phyloP scores from a whole-genome alignment of 2,113 vertebrate genomes.

The Argyrosomus japonicus region DNA sequence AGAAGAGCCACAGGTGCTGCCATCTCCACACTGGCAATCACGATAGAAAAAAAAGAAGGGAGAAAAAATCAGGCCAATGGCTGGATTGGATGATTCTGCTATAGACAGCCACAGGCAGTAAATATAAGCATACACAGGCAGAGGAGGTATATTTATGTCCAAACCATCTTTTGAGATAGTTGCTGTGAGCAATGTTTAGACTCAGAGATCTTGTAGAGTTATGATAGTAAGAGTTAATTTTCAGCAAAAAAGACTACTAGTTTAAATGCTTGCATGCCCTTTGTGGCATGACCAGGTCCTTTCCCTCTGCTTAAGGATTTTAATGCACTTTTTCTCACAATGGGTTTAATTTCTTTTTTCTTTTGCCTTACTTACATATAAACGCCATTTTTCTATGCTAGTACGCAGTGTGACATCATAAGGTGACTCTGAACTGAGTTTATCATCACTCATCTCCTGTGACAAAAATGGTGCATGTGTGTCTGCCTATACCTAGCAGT shows the following conservation, averaged over 20 bases:
- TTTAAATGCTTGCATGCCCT: not conserved
- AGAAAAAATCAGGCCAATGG: not conserved
- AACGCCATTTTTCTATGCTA: not conserved
- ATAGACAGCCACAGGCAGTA: not conserved
- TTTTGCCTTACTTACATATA: not conserved
- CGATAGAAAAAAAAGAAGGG: not conserved
- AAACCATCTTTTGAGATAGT: not conserved
- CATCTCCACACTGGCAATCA: conserved; percentile 35
- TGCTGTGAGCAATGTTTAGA: not conserved
- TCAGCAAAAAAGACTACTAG: not conserved
- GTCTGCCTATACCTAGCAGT: not conserved
- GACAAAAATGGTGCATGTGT: not conserved
- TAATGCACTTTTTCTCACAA: not conserved
- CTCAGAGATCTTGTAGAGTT: not conserved
- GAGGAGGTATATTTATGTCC: not conserved
- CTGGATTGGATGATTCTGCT: not conserved
- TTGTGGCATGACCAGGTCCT: not conserved
- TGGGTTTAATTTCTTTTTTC: too few species aligned
- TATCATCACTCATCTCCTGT: not conserved
- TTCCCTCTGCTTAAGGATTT: not conserved
- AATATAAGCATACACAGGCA: not conserved
- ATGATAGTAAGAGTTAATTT: not conserved
- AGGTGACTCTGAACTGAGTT: not conserved
- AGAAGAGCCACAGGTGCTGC: conserved; percentile 69
- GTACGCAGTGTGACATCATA: not conserved